Base-by-base conservation (phyloP, 2,113 vertebrate species). In the Odontophorus gujanensis region DNA sequence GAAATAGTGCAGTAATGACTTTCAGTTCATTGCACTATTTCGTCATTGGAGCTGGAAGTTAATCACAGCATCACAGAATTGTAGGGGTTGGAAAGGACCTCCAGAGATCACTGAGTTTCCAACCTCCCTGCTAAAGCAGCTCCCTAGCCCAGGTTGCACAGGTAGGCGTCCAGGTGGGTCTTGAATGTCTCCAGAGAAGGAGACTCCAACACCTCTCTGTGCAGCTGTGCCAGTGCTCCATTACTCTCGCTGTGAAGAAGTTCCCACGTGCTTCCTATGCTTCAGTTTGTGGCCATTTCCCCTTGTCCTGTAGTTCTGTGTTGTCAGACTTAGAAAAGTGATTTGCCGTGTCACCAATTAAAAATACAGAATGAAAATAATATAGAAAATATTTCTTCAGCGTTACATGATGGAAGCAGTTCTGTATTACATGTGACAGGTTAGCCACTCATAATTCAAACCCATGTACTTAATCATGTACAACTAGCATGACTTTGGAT, bases 401-500 rank as follows among this genome's bases (percentile, higher is more conserved):
- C 36, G n/a, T 28, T 28, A 69, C 82, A 17, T 40, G 19, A 20
- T 47, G 32, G 53, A n/a, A 59, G 30, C 28, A 43, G 13, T 73
- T 53, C 30, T 61, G 8, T 26, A 38, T 6, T 19, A 3, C 38
- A 32, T 47, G 6, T 73, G 67, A 6, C 9, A 59, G 42, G 4
- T 71, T 51, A 10, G 36, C 7, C 14, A 13, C 38, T 73, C 5
- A 1, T 30, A 47, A 18, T 34, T 36, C 32, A 6, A 53, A 71
- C 21, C 11, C 0, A 0, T 14, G 0, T 38, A 12, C 53, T 84
- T 75, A 73, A 26, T 75, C 0, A 18, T 55, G 9, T 67, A 19
- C 24, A 17, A 6, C 11, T 62, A 15, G 15, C 55, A 9, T n/a
- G 50, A 42, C 15, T 68, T 82, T 36, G 4, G n/a, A 62, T 62